These are phyloP conservation scores for Drosophila arawakana DNA, from an alignment of 1,140 invertebrate species.

Conservation along the genomic window DNA sequence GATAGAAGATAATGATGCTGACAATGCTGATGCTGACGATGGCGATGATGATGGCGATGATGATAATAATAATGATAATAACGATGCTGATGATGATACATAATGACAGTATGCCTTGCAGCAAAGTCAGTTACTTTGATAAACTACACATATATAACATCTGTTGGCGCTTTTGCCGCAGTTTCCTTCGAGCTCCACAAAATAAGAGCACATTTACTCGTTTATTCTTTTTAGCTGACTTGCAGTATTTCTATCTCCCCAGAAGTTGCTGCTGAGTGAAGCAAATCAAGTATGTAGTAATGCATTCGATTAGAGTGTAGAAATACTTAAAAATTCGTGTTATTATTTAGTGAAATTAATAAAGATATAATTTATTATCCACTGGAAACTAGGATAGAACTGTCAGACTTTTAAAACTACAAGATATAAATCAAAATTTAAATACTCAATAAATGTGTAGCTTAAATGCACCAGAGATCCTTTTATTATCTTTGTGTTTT, in stretches of 20 bases:
- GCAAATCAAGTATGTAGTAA: neutral
- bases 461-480: too few relatives aligned
- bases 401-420: too few relatives aligned
- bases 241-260: conserved; percentile 19
- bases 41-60: conserved; percentile 9
- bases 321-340: neutral
- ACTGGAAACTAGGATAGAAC: too few relatives aligned
- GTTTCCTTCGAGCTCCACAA: neutral
- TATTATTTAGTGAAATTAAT: neutral
- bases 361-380: neutral
- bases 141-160: conserved; percentile 57
- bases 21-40: neutral
- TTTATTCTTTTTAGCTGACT: conserved; percentile 24
- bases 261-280: conserved; percentile 1
- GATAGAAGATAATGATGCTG: neutral
- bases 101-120: conserved; percentile 59
- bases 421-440: too few relatives aligned
- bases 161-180: conserved; percentile 11
- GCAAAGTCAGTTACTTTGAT: conserved; percentile 62
- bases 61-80: conserved; percentile 16
- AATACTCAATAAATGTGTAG: too few relatives aligned
- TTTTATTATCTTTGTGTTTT: too few relatives aligned
- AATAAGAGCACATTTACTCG: neutral
- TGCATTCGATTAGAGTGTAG: conserved; percentile 2
- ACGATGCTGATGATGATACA: conserved; percentile 55